Conservation (phyloP, 2,113 vertebrate species). For the Neotoma lepida region DNA sequence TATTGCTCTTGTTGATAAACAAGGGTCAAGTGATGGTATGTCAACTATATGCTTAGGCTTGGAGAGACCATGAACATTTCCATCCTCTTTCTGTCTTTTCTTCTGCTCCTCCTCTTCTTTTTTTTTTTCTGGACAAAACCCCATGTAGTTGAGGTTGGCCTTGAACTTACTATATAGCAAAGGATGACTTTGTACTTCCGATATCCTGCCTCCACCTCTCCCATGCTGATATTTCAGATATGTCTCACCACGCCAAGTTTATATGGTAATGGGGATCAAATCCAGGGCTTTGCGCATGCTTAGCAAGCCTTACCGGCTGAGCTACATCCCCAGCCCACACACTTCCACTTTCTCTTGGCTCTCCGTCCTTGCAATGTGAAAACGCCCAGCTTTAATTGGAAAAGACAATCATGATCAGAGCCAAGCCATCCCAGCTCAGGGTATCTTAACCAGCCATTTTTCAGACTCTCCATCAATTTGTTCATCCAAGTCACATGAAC, state of each 20-base stretch:
- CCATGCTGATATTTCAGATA: background rate
- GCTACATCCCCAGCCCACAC: background rate
- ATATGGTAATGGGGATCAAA: background rate
- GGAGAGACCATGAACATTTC: background rate
- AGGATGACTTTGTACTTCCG: too few relatives aligned
- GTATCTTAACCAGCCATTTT: conserved; percentile 1
- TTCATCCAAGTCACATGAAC: background rate
- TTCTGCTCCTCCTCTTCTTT: background rate
- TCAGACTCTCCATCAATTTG: background rate
- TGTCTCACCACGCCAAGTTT: background rate
- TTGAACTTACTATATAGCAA: background rate
- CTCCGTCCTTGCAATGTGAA: background rate
- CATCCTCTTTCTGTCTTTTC: background rate
- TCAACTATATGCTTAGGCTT: background rate
- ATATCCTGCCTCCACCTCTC: background rate
- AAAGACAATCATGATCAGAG: background rate
- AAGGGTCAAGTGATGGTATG: background rate
- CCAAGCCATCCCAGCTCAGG: background rate
- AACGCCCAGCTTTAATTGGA: background rate
- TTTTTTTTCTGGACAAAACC: background rate
- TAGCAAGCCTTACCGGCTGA: background rate
- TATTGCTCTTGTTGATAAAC: background rate
- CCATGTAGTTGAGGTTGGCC: background rate
- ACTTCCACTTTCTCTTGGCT: background rate
- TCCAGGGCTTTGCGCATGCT: background rate